Evolutionary conservation across 2,797 vertebrate genomes (phyloP).

Genomic region (Sylvilagus floridanus): DNA sequence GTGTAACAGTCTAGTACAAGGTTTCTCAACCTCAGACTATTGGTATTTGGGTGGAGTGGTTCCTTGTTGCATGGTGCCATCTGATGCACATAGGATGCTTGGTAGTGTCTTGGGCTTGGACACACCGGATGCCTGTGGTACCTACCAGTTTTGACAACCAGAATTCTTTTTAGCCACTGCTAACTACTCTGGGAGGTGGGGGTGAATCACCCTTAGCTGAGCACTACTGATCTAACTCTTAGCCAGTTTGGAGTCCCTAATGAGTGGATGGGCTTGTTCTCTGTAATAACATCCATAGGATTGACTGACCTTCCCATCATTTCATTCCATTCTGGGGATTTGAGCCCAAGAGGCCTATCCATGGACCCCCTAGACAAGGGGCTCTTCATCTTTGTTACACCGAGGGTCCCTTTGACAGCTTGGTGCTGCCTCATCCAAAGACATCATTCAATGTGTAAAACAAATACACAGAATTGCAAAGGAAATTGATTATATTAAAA

Average conservation of each 20-base stretch:
- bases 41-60: background rate
- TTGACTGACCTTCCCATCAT: too few relatives aligned
- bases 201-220: background rate
- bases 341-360: background rate
- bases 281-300: background rate
- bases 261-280: background rate
- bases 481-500: background rate
- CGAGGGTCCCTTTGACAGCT: background rate
- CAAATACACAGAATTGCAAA: constrained; percentile 15
- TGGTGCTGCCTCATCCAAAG: background rate
- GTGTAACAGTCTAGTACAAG: background rate
- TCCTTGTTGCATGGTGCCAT: background rate
- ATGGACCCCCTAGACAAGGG: background rate
- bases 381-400: background rate
- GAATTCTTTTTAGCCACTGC: background rate
- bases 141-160: background rate
- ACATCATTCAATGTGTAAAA: background rate
- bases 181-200: background rate
- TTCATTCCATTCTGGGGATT: background rate
- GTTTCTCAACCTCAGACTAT: background rate
- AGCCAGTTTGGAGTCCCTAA: background rate
- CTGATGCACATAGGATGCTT: background rate
- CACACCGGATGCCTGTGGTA: background rate
- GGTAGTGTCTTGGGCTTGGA: background rate
- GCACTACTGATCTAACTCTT: background rate